Conservation (phyloP, 2,888 invertebrate genomes). For the Villa cingulata region DNA sequence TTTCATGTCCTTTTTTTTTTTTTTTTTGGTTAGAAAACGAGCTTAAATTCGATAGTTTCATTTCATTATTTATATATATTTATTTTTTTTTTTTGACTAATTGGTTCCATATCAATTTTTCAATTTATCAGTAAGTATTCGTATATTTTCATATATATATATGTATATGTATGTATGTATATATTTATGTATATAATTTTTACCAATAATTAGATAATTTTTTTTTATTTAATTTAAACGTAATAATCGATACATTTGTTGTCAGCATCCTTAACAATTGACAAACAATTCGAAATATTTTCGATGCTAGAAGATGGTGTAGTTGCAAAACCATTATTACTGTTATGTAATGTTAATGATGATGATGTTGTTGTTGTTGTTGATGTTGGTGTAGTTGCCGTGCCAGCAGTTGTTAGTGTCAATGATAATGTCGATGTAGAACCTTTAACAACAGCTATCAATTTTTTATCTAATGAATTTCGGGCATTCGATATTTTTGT, state of each 20-base stretch:
- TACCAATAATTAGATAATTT: too few species aligned
- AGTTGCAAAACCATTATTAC: too few species aligned
- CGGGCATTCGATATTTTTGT: constrained; percentile 11
- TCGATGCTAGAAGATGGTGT: too few species aligned
- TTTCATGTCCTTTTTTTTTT: background rate
- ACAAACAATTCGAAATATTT: constrained; percentile 1
- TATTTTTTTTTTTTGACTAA: too few species aligned
- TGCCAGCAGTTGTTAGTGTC: background rate
- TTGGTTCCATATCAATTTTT: too few species aligned
- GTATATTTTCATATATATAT: too few species aligned
- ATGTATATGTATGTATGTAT: too few species aligned
- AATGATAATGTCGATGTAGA: background rate
- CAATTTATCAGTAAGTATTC: too few species aligned
- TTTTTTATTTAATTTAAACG: constrained; percentile 4
- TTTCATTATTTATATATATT: too few species aligned
- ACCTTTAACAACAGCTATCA: background rate
- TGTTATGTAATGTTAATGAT: too few species aligned
- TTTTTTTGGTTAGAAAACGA: background rate
- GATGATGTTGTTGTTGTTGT: background rate
- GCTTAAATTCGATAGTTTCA: background rate
- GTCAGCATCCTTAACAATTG: constrained; percentile 10
- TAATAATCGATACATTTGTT: constrained; percentile 12
- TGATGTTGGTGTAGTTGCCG: background rate
- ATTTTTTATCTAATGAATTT: constrained; percentile 7
- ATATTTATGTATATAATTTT: too few species aligned